Percentiles rank a stretch among this genome's conserved stretches.
Conservation (phyloP, 1,140 invertebrate species). For the Choristoneura fumiferana region DNA sequence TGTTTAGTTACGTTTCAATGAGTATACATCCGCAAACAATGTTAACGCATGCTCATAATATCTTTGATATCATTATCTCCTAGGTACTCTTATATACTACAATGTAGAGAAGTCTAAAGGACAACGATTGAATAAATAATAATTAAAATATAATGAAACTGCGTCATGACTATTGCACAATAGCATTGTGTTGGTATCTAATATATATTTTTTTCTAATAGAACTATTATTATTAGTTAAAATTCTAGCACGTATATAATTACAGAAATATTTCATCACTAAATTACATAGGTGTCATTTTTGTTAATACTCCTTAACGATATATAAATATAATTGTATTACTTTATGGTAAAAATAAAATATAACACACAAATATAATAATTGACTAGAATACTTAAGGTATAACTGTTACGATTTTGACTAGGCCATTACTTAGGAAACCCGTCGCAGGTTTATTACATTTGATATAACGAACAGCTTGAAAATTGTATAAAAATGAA, state of each 20-base stretch:
- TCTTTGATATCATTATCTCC: conserved; percentile 14
- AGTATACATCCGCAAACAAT: conserved; percentile 14
- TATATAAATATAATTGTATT: conserved; percentile 19
- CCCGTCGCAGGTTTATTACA: not conserved
- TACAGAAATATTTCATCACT: conserved; percentile 8
- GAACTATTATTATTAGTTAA: conserved; percentile 3
- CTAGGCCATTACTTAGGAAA: conserved; percentile 46
- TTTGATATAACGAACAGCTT: not conserved
- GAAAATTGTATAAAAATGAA: conserved; percentile 8
- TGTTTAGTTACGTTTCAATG: conserved; percentile 1
- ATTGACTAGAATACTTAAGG: conserved; percentile 65
- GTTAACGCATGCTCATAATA: conserved; percentile 14
- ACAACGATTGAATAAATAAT: conserved; percentile 6
- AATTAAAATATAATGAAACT: not conserved
- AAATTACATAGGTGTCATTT: conserved; percentile 10
- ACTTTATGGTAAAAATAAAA: conserved; percentile 13
- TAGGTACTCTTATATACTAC: conserved; percentile 2
- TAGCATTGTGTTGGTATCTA: conserved; percentile 1
- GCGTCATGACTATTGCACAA: conserved; percentile 10
- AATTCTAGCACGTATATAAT: conserved; percentile 15
- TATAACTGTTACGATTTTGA: conserved; percentile 36
- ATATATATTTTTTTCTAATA: conserved; percentile 10
- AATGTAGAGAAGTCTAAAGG: conserved; percentile 17
- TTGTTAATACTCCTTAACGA: not conserved
- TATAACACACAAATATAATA: conserved; percentile 35